A percentile compares a stretch with the other conserved stretches of the same genome.
These are phyloP conservation scores for Drosophila setosimentum DNA, from an alignment of 2,888 invertebrate genomes.

Conservation along the genomic window DNA sequence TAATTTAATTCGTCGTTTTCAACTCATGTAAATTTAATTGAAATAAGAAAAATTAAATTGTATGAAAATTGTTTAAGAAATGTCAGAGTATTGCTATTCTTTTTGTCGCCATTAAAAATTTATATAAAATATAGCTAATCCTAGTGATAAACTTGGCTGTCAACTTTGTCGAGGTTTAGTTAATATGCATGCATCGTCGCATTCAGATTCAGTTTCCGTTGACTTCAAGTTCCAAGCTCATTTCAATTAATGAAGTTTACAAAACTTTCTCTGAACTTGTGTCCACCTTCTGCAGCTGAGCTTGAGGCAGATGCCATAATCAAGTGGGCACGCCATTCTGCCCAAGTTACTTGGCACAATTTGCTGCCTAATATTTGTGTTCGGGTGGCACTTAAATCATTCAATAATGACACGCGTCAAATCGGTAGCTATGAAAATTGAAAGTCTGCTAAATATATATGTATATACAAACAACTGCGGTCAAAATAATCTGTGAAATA, in stretches of 20 bases:
- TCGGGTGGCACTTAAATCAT: conserved; percentile 71
- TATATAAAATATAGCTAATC: background rate
- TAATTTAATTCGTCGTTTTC: background rate
- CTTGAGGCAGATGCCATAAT: conserved; percentile 9
- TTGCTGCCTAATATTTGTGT: conserved; percentile 51
- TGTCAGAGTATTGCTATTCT: background rate
- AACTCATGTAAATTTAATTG: background rate
- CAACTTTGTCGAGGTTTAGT: conserved; percentile 29
- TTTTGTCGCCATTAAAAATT: background rate
- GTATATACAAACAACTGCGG: background rate
- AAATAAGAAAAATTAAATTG: background rate
- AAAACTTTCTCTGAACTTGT: conserved; percentile 49
- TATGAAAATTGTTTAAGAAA: background rate
- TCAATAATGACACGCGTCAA: conserved; percentile 69
- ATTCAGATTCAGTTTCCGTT: conserved; percentile 25
- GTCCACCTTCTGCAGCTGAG: conserved; percentile 22
- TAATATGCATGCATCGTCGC: conserved; percentile 57
- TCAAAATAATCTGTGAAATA: background rate
- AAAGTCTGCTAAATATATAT: background rate
- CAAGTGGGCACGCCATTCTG: background rate
- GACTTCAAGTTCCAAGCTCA: conserved; percentile 54
- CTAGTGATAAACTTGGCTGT: conserved; percentile 27
- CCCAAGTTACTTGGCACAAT: conserved; percentile 1
- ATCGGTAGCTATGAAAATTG: conserved; percentile 10
- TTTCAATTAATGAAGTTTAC: conserved; percentile 65